Evolutionary conservation across 2,888 invertebrate genomes (phyloP), one percentile per base, ranked within the genome.

Genomic region (Sesia bembeciformis): DNA sequence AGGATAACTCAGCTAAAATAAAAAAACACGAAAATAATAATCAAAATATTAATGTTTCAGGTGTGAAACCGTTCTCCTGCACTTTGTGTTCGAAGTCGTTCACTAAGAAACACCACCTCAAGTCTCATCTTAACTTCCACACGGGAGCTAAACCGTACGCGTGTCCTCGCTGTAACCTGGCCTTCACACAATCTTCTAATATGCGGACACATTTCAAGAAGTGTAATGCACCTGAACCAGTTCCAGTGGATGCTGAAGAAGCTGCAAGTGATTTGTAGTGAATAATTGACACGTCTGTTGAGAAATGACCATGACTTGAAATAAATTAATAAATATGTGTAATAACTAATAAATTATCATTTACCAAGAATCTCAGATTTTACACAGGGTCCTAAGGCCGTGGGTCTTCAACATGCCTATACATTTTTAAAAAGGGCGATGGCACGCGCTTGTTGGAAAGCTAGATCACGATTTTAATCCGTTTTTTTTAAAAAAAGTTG

Each of bases 151-250:
- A 96, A 69, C 96, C 96, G 0, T 96, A 96, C 72, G 76, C 83
- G 0, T 86, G 87, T 55, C 86, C 87, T 0, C 76, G 78, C 3
- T 96, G 96, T 74, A 93, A 93, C 7, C 90, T 95, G 46, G 91
- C 93, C 6, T 96, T 96, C 74, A 95, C 95, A 0, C 96, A 96
- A 78, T 95, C 95, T 52, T 95, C 95, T 64, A 96, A 96, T 70
- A 96, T 96, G 96, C 90, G 96, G 62, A 96, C 96, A 0, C 96
- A 96, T 73, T 92, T 92, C 69, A 95, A 96, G 78, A 96, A 95
- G 74, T 96, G 96, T 65, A 77, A 63, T n/a, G 76, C 68, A 0
- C 64, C 71, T 5, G 72, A 68, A 40, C 58, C 53, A 5, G 39
- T 40, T 53, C 40, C 39, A 42, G 4, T 5, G 7, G n/a, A 23